Evolutionary conservation across 2,797 vertebrate genomes (phyloP), one percentile per base, ranked within the genome.

Genomic region (Gallinago solitaria): DNA sequence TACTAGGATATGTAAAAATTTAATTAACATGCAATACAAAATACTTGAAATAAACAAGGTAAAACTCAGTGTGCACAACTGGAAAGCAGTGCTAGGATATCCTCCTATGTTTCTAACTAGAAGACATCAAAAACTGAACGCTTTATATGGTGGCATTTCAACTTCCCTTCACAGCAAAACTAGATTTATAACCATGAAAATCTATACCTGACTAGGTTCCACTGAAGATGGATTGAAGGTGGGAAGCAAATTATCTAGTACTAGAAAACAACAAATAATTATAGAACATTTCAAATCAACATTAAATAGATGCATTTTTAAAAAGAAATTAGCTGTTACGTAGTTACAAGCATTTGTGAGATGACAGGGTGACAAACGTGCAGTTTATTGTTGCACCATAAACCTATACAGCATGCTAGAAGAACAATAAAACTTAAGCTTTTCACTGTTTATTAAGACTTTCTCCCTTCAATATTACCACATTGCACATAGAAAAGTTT

Each of bases 11-110:
- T 67, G 93, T 73, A 95, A 96, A 97, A 80, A 94, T 28, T 88
- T 82, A 96, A 93, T 87, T 96, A 96, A 95, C 95, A 97, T 97
- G 97, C 97, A 95, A 92, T 94, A 96, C 90, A 97, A 97, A 96
- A 79, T 92, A 95, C 68, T 87, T 95, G 86, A 87, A 86, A 96
- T 57, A 93, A 96, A 93, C 24, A 96, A 90, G 45, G 85, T 87
- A 94, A 83, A 97, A 93, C 65, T 97, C 79, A 93, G 87, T 91
- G 65, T 96, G 93, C 41, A 96, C 67, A 97, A 87, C 9, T 48
- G 23, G 65, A 90, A 97, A 89, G 85, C 33, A 94, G 64, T 65
- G 75, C 64, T 76, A 78, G 51, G 57, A 67, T 93, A 56, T 35
- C 87, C 47, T 77, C 70, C 56, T 78, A 48, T 25, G 20, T 71